Evolutionary conservation across 2,113 vertebrate species (phyloP).

Genomic region (Ophiodon elongatus): DNA sequence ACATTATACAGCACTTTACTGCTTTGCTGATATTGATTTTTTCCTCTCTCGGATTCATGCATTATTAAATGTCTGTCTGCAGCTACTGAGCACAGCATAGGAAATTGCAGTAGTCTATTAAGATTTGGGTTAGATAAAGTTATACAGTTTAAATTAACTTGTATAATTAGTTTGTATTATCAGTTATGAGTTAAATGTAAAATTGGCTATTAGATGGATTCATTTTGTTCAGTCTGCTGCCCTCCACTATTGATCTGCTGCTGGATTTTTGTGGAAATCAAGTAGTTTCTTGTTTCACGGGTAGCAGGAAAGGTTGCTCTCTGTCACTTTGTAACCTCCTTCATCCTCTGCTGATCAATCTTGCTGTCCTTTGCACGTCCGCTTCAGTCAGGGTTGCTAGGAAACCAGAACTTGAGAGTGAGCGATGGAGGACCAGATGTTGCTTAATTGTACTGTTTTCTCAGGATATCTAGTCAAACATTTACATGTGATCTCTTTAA

Average conservation of each 20-base stretch:
- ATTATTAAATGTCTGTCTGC: slow-evolving; percentile 76
- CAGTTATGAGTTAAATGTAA: neutral
- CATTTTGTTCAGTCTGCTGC: neutral
- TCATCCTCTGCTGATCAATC: slow-evolving; percentile 64
- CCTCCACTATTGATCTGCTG: slow-evolving; percentile 16
- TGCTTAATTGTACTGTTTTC: slow-evolving; percentile 35
- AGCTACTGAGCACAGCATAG: slow-evolving; percentile 43
- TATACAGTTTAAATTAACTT: neutral
- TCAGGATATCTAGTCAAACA: slow-evolving; percentile 20
- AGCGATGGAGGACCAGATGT: slow-evolving; percentile 43
- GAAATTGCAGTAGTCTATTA: slow-evolving; percentile 3
- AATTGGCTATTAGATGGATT: neutral
- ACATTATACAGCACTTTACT: slow-evolving; percentile 65
- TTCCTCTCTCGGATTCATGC: slow-evolving; percentile 58
- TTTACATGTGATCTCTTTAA: slow-evolving; percentile 1
- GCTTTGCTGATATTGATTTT: slow-evolving; percentile 69
- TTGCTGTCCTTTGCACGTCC: slow-evolving; percentile 51
- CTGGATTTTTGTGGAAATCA: slow-evolving; percentile 16
- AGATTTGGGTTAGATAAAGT: slow-evolving; percentile 1
- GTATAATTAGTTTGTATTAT: neutral
- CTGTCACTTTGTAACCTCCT: slow-evolving; percentile 61
- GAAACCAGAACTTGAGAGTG: slow-evolving; percentile 68
- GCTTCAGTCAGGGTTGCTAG: slow-evolving; percentile 73
- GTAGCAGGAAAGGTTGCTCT: slow-evolving; percentile 41
- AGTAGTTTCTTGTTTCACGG: slow-evolving; percentile 44